Evolutionary conservation across 2,113 vertebrate species (phyloP).

Genomic region (Daphoenositta chrysoptera): DNA sequence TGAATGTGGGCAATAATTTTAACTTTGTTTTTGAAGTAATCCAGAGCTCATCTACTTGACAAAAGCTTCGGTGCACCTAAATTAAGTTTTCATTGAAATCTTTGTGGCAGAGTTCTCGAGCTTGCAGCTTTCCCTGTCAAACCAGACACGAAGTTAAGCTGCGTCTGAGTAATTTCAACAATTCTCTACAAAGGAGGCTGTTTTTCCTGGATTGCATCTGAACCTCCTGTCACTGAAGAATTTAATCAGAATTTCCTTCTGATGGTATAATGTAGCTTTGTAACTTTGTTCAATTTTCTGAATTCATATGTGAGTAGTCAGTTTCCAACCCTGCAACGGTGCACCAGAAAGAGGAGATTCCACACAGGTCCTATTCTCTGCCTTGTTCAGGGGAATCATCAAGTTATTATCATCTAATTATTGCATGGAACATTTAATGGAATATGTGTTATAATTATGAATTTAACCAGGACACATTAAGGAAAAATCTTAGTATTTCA

Average conservation of each 20-base stretch:
- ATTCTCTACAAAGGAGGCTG: background rate
- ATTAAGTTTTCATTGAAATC: background rate
- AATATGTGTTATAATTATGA: background rate
- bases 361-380: background rate
- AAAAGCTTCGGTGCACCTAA: background rate
- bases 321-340: background rate
- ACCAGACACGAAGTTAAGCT: background rate
- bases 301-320: background rate
- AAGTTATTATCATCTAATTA: background rate
- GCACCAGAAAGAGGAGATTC: background rate
- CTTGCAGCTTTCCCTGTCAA: background rate
- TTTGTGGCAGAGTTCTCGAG: background rate
- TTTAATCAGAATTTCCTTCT: background rate
- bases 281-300: background rate
- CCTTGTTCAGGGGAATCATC: background rate
- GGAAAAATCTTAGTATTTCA: slow-evolving; percentile 1
- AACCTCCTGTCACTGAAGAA: background rate
- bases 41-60: background rate
- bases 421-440: slow-evolving; percentile 27
- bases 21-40: background rate
- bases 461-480: slow-evolving; percentile 8
- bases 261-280: background rate
- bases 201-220: background rate
- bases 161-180: background rate
- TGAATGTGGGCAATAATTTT: background rate